phyloP scores from a whole-genome alignment of 1,140 invertebrate species.

The Agraylea sexmaculata region DNA sequence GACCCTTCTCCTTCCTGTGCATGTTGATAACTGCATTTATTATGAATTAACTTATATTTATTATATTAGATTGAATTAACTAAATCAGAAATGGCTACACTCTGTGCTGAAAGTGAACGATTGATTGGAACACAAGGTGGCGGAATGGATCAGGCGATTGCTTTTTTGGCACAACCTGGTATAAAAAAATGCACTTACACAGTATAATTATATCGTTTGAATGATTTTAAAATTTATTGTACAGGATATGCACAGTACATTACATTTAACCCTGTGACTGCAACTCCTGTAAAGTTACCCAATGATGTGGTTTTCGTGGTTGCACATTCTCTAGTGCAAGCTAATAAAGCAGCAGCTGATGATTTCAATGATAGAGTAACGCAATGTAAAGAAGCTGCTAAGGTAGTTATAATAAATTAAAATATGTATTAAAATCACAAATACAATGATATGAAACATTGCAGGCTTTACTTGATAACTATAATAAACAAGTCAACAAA shows the following conservation, averaged over 20 bases:
- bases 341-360: conserved; percentile 87
- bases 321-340: conserved; percentile 77
- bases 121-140: conserved; percentile 94
- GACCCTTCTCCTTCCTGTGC: not conserved
- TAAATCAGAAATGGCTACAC: conserved; percentile 67
- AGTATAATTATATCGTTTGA: too few relatives aligned
- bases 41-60: conserved; percentile 7
- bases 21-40: conserved; percentile 17
- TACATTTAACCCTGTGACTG: conserved; percentile 81
- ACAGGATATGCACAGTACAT: conserved; percentile 79
- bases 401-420: conserved; percentile 62
- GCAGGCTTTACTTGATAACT: conserved; percentile 8
- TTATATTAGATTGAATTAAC: conserved; percentile 37
- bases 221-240: conserved; percentile 8
- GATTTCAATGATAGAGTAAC: conserved; percentile 88
- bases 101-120: conserved; percentile 80
- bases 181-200: too few relatives aligned
- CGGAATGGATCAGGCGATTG: conserved; percentile 99
- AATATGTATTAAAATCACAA: conserved; percentile 9
- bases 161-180: conserved; percentile 81
- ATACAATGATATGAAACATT: too few relatives aligned
- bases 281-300: conserved; percentile 69
- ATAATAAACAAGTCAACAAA: conserved; percentile 3
- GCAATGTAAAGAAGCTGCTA: conserved; percentile 84
- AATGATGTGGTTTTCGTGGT: conserved; percentile 80